These are phyloP conservation scores for Cremastinae sp. DNA, from an alignment of 2,888 invertebrate genomes.

Conservation along the genomic window DNA sequence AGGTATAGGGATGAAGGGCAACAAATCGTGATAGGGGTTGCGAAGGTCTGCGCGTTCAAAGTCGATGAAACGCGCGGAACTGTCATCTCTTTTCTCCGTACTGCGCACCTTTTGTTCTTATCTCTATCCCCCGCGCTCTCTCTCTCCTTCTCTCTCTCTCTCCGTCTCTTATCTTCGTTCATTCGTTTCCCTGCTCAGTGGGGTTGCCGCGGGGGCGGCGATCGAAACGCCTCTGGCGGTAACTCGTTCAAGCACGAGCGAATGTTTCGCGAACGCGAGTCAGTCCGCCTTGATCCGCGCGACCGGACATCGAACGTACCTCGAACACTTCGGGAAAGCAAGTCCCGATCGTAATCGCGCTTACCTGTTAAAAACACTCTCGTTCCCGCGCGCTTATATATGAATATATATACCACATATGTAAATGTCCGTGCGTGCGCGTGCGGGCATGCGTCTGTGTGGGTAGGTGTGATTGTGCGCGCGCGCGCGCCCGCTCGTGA, in stretches of 20 bases:
- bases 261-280: conserved; percentile 63
- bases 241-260: conserved; percentile 55
- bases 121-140: conserved; percentile 30
- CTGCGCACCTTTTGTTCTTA: conserved; percentile 47
- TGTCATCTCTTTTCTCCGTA: conserved; percentile 39
- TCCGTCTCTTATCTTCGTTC: conserved; percentile 30
- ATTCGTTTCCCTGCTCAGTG: conserved; percentile 42
- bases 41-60: background rate
- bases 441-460: too few species aligned
- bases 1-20: too few species aligned
- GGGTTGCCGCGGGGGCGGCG: conserved; percentile 39
- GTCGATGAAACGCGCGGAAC: conserved; percentile 54
- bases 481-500: too few species aligned
- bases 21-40: conserved; percentile 12
- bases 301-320: conserved; percentile 68
- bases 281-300: conserved; percentile 78
- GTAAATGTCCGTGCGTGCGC: too few species aligned
- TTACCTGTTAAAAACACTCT: conserved; percentile 24
- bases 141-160: conserved; percentile 46
- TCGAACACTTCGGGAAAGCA: conserved; percentile 37
- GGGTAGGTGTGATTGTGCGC: too few species aligned
- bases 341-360: conserved; percentile 24
- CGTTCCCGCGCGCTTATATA: conserved; percentile 3
- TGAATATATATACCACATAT: background rate
- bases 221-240: conserved; percentile 69